A percentile compares a stretch with the other conserved stretches of the same genome.
These are phyloP conservation scores for Caretta caretta DNA, from an alignment of 2,113 vertebrate genomes.

Conservation along the genomic window DNA sequence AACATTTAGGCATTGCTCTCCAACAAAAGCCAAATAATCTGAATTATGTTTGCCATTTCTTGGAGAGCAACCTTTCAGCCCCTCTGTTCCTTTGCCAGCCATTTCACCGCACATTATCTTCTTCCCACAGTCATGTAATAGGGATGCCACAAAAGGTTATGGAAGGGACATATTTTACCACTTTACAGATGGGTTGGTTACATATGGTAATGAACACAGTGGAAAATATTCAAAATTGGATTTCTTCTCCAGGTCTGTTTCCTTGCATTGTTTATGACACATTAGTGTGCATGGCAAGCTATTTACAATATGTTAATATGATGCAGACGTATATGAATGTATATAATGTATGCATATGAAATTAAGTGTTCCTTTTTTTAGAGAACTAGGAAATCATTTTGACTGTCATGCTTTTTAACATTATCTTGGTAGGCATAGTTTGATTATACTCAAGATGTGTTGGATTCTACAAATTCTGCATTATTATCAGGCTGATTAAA, in stretches of 20 bases:
- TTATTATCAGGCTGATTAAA: not conserved
- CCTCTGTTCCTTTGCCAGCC: not conserved
- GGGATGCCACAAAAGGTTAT: not conserved
- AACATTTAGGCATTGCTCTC: not conserved
- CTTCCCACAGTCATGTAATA: not conserved
- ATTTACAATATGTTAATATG: not conserved
- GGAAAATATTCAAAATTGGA: not conserved
- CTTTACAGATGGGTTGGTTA: not conserved
- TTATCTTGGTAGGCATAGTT: not conserved
- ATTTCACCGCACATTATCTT: not conserved
- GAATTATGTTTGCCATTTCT: not conserved
- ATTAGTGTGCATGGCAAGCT: not conserved
- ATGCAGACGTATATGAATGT: fast-evolving
- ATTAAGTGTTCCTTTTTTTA: not conserved
- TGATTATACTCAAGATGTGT: not conserved
- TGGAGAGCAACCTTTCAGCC: not conserved
- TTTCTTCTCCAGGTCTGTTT: not conserved
- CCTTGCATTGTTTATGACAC: not conserved
- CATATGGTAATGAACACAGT: not conserved
- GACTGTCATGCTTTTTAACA: not conserved
- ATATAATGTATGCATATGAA: not conserved
- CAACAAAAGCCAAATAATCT: not conserved
- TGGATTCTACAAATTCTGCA: not conserved
- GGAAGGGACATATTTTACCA: fast-evolving
- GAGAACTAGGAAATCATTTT: not conserved